Evolutionary conservation across 2,797 vertebrate genomes (phyloP).

Genomic region (Poeciliopsis presidionis): DNA sequence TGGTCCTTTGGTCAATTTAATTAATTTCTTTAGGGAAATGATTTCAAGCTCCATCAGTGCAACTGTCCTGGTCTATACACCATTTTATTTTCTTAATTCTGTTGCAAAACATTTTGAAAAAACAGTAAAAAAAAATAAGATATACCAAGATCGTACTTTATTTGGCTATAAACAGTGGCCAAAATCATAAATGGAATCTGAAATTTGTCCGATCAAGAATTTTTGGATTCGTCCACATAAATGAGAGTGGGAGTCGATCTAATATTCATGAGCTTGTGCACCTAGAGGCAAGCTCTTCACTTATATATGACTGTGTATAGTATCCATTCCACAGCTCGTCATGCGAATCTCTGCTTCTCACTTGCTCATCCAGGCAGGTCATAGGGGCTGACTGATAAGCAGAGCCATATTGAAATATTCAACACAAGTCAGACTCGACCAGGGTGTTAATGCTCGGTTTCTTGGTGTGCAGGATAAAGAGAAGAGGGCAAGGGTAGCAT

Average conservation of each 20-base stretch:
- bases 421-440: slow-evolving; percentile 73
- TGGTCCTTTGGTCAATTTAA: not conserved
- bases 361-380: slow-evolving; percentile 78
- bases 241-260: slow-evolving; percentile 63
- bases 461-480: slow-evolving; percentile 45
- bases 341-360: slow-evolving; percentile 72
- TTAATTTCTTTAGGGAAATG: not conserved
- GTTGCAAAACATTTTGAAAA: not conserved
- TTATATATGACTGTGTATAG: slow-evolving; percentile 79
- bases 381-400: slow-evolving; percentile 78
- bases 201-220: slow-evolving; percentile 54
- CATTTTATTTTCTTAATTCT: not conserved
- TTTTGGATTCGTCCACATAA: slow-evolving; percentile 40
- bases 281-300: slow-evolving; percentile 77
- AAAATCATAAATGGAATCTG: slow-evolving; percentile 41
- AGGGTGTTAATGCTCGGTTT: slow-evolving; percentile 74
- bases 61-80: not conserved
- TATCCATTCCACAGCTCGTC: slow-evolving; percentile 77
- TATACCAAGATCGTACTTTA: too few relatives aligned
- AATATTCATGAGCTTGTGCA: slow-evolving; percentile 75
- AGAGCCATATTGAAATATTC: slow-evolving; percentile 84
- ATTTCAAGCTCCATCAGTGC: not conserved
- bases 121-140: not conserved
- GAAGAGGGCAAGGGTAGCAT: slow-evolving; percentile 4
- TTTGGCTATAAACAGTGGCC: not conserved